Evolutionary conservation across 1,140 invertebrate genomes (phyloP).

Genomic region (Cotesia chilonis): DNA sequence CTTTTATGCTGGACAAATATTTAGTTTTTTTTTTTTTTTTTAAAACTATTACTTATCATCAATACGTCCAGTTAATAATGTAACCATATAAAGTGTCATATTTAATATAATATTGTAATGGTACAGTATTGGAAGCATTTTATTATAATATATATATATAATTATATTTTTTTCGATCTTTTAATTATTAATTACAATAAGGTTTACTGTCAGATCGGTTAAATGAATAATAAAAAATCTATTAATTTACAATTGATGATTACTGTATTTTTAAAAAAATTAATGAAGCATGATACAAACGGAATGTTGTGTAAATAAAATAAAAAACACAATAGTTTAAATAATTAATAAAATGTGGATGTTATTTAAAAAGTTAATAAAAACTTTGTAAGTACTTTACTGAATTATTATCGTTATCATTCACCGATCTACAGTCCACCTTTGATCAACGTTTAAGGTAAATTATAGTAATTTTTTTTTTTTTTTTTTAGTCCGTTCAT

Average conservation of each 20-base stretch:
- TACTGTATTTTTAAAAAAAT: too few species aligned
- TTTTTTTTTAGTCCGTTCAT: background rate
- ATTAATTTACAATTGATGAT: too few species aligned
- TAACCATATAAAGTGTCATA: slow-evolving; percentile 62
- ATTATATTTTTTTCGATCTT: background rate
- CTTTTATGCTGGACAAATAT: slow-evolving; percentile 34
- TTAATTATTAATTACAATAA: slow-evolving; percentile 17
- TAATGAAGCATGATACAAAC: too few species aligned
- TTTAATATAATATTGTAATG: slow-evolving; percentile 46
- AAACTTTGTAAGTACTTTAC: slow-evolving; percentile 14
- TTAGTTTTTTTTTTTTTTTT: slow-evolving; percentile 33
- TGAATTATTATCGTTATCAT: slow-evolving; percentile 7
- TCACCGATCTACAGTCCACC: slow-evolving; percentile 11
- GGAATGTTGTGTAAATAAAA: slow-evolving; percentile 2
- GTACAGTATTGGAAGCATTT: slow-evolving; percentile 65
- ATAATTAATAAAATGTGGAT: background rate
- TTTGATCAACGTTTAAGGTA: slow-evolving; percentile 12
- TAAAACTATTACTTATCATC: slow-evolving; percentile 42
- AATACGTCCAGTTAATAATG: slow-evolving; percentile 55
- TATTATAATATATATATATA: slow-evolving; percentile 49
- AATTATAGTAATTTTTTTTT: slow-evolving; percentile 21
- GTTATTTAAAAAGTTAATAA: background rate
- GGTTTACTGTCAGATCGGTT: slow-evolving; percentile 4
- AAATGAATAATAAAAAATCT: background rate
- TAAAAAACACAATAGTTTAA: slow-evolving; percentile 19